Evolutionary conservation across 1,140 invertebrate species (phyloP), one percentile per base, ranked within the genome.

Genomic region (Leptopilina clavipes): DNA sequence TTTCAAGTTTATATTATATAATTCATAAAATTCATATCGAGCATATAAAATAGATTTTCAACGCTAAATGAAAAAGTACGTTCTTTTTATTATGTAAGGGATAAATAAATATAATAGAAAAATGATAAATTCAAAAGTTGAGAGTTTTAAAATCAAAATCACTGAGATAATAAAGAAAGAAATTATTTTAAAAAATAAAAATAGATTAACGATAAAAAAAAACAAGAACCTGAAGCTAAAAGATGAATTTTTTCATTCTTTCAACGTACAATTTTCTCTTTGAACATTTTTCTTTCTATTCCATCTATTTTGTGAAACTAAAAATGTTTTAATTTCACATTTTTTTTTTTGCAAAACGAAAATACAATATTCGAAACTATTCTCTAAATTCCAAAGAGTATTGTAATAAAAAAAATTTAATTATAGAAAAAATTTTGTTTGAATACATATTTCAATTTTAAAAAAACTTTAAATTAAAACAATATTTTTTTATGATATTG

Each of bases 31-130:
- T 59, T 12, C 18, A 59, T 19, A 9, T 12, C 22, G 2, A 2
- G 25, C 5, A 5, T 31, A 59, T 59, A 59, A 59, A 59, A 59
- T 22, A 59, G 9, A 25, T 59, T 59, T 59, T 59, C 56, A 12
- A 65, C 56, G 19, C 56, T 65, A 65, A 65, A 31, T 65, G 19
- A 12, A 65, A 31, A 31, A 65, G 19, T 65, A 37, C n/a, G n/a
- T 22, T 12, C 25, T 25, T 31, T 65, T 31, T 31, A n/a, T 22
- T 65, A 40, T 31, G 7, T 11, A 25, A 11, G 19, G 10, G 19
- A 59, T 25, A 65, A 65, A 31, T 12, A 12, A 7, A 65, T 25
- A 7, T 5, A 65, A 14, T 14, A 25, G 12, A 22, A 31, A 10
- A 31, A n/a, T 14, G 1, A 6, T 37, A 65, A 65, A 14, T 65